Evolutionary conservation across 1,140 invertebrate species (phyloP), one percentile per base, ranked within the genome.

Genomic region (Triops cancriformis): DNA sequence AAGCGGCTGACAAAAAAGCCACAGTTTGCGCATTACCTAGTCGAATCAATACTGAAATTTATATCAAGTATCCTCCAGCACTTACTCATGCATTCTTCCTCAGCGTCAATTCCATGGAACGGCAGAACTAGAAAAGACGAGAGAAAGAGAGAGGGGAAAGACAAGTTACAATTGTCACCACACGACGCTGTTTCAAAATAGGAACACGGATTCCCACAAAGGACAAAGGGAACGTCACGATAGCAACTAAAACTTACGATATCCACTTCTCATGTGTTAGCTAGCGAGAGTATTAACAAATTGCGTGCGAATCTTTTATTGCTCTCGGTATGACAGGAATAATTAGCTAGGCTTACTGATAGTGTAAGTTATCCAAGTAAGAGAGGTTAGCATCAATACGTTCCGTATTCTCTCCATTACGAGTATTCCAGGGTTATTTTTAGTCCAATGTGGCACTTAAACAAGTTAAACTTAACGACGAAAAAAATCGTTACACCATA

Each of bases 31-130:
- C 51, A 64, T n/a, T n/a, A 64, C 2, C 10, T 64, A 64, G 51
- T 14, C 51, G 51, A 64, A 64, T 64, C 51, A 64, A 64, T 64
- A 64, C 51, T 18, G 23, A 64, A 5, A 64, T 18, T 64, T 5
- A 64, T 18, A 64, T 23, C 14, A 64, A 64, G 10, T 6, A 64
- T 64, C 51, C 51, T 64, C 18, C 18, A 23, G 18, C 14, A 64
- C 51, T 64, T 64, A 64, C 51, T 64, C 51, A 64, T 64, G 51
- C 51, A 64, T 64, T 64, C 51, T 64, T 64, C 51, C 23, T 64
- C 51, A 23, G 51, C 51, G 18, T 64, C n/a, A 64, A 64, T 14
- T 23, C 51, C 51, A 64, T 1, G 14, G 51, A 64, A 64, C 18
- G 51, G 51, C 51, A 64, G 23, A 64, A 64, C 51, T 64, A 64